Conservation (phyloP, 2,888 invertebrate species). For the Eristalis intricaria region DNA sequence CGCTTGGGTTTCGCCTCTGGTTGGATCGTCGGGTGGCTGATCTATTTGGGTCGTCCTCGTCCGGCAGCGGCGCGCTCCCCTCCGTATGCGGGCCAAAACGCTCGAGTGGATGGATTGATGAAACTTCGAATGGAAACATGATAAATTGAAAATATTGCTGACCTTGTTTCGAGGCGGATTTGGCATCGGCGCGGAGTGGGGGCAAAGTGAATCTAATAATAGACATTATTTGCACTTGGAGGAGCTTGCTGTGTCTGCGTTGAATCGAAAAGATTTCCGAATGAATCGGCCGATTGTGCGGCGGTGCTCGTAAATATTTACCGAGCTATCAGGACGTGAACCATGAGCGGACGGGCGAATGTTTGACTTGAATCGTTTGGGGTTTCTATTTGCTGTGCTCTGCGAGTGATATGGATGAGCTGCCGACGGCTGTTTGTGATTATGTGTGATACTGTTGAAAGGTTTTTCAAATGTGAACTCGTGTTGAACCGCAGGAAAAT, state of each 20-base stretch:
- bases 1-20: not conserved
- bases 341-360: not conserved
- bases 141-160: constrained; percentile 35
- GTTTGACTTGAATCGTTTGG: not conserved
- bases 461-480: too few species aligned
- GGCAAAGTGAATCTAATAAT: not conserved
- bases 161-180: not conserved
- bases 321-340: not conserved
- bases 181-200: not conserved
- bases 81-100: not conserved
- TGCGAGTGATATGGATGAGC: not conserved
- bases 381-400: not conserved
- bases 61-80: not conserved
- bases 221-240: constrained; percentile 1
- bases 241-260: not conserved
- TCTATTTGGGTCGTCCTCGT: too few species aligned
- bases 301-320: not conserved
- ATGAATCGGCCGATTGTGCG: not conserved
- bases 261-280: not conserved
- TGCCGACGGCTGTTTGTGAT: not conserved
- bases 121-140: constrained; percentile 11
- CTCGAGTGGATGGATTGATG: constrained; percentile 14
- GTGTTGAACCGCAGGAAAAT: too few species aligned
- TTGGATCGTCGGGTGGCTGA: too few species aligned
- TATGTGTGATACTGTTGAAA: too few species aligned